phyloP scores from a whole-genome alignment of 53 echinoderm and acorn worm species.

The Echinarachnius parma region DNA sequence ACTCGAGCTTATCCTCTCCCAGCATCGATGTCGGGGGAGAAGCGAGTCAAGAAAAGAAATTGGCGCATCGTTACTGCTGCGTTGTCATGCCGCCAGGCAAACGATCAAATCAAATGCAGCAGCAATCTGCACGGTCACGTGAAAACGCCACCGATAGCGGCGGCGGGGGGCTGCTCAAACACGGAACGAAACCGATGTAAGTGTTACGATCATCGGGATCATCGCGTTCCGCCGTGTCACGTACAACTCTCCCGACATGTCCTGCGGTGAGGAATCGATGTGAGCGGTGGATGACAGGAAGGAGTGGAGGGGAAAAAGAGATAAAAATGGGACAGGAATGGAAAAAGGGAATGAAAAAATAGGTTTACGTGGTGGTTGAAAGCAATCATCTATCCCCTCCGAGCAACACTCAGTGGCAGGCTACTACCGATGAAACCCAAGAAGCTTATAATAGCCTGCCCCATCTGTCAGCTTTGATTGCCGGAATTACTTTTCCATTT shows the following conservation, averaged over 20 bases:
- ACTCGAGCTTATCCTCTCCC: too few species aligned
- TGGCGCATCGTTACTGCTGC: too few species aligned
- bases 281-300: background rate
- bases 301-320: constrained; percentile 1
- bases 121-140: too few species aligned
- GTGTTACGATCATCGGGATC: constrained; percentile 30
- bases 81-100: too few species aligned
- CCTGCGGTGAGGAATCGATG: constrained; percentile 8
- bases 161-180: constrained; percentile 19
- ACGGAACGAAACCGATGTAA: constrained; percentile 20
- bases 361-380: constrained; percentile 28
- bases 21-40: too few species aligned
- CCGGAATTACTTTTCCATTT: constrained; percentile 42
- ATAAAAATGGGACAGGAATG: background rate
- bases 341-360: constrained; percentile 15
- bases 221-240: constrained; percentile 9
- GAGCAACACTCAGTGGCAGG: constrained; percentile 20
- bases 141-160: too few species aligned
- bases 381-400: constrained; percentile 24
- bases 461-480: constrained; percentile 50
- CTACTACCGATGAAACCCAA: constrained; percentile 35
- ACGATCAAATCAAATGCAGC: too few species aligned
- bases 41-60: too few species aligned
- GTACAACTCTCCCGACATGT: constrained; percentile 7
- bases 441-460: constrained; percentile 35